phyloP scores from a whole-genome alignment of 2,888 invertebrate species.

The Dryobota labecula region DNA sequence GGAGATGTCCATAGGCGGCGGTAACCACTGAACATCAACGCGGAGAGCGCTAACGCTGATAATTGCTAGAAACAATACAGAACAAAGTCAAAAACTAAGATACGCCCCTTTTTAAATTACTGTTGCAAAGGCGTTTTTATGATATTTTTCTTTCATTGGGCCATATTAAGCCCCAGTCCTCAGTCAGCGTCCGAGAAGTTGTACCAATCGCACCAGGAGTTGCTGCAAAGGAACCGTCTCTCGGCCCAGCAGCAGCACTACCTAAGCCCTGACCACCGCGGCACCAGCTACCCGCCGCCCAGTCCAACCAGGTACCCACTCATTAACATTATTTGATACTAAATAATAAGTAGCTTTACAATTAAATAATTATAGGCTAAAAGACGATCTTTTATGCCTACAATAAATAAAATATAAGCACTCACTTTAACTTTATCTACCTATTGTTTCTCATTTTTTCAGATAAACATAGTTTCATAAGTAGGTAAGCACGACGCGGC shows the following conservation, averaged over 20 bases:
- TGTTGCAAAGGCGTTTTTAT: background rate
- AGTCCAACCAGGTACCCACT: conserved; percentile 90
- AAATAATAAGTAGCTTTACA: conserved; percentile 9
- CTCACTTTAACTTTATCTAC: background rate
- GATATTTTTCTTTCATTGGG: background rate
- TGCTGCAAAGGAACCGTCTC: conserved; percentile 81
- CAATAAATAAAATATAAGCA: background rate
- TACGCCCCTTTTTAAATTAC: background rate
- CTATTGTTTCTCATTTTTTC: background rate
- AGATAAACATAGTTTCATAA: background rate
- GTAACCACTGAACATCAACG: no score
- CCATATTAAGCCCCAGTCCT: conserved; percentile 67
- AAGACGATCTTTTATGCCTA: background rate
- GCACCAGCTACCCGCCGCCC: conserved; percentile 96
- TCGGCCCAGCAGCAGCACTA: conserved; percentile 74
- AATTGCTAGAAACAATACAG: background rate
- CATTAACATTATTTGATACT: background rate
- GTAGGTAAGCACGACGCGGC: background rate
- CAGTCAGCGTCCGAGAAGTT: conserved; percentile 81
- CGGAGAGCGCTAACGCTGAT: no score
- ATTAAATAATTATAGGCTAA: background rate
- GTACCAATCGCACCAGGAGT: conserved; percentile 82
- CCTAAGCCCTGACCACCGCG: conserved; percentile 91
- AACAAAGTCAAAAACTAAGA: background rate
- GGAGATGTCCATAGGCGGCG: background rate